These are phyloP conservation scores for Stegana nigrithorax DNA, from an alignment of 2,888 invertebrate species.

Conservation along the genomic window DNA sequence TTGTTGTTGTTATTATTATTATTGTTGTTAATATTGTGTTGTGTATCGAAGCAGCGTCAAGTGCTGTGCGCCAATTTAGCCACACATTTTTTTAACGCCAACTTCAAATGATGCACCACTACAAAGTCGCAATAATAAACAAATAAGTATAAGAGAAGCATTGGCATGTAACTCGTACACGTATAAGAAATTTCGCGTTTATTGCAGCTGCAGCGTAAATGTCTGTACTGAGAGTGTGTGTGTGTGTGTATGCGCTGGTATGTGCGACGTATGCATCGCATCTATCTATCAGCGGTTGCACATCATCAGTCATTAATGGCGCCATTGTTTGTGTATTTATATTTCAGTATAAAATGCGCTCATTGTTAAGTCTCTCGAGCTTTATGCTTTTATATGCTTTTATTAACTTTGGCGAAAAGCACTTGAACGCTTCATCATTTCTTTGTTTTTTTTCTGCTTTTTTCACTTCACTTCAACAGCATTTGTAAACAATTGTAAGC, in stretches of 20 bases:
- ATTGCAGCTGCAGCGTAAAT: constrained; percentile 18
- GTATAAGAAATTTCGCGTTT: constrained; percentile 13
- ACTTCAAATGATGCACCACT: neutral
- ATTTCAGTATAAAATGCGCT: neutral
- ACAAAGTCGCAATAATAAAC: neutral
- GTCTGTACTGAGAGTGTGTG: constrained; percentile 10
- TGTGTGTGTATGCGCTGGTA: constrained; percentile 12
- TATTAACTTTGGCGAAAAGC: constrained; percentile 58
- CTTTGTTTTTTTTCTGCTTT: constrained; percentile 20
- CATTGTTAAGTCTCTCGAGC: constrained; percentile 25
- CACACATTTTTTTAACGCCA: constrained; percentile 10
- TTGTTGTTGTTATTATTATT: neutral
- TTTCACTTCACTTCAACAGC: too few species aligned
- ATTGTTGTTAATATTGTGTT: constrained; percentile 2
- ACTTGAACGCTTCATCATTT: constrained; percentile 52
- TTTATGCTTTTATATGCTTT: constrained; percentile 49
- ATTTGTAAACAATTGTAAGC: constrained; percentile 44
- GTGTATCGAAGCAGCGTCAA: constrained; percentile 3
- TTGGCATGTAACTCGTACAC: constrained; percentile 1
- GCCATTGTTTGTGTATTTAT: constrained; percentile 43
- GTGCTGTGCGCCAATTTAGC: constrained; percentile 6
- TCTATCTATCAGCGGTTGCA: constrained; percentile 56
- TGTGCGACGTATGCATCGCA: constrained; percentile 30
- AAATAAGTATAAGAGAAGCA: constrained; percentile 8
- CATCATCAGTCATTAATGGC: constrained; percentile 63